These are phyloP conservation scores for Chroicocephalus ridibundus DNA, from an alignment of 2,113 vertebrate genomes.

Conservation along the genomic window DNA sequence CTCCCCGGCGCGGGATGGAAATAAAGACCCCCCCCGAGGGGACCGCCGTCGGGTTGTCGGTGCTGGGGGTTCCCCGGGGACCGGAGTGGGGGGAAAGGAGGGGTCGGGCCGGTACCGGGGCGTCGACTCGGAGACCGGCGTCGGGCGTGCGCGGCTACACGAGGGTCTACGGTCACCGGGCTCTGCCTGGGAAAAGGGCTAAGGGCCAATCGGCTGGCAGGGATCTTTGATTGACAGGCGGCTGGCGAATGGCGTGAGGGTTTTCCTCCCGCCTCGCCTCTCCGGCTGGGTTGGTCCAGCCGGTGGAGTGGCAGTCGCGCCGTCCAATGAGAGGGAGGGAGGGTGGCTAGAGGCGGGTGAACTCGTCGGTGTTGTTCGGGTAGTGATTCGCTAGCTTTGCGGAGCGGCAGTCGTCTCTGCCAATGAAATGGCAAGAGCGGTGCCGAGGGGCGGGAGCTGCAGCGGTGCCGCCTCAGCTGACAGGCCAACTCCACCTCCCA, in stretches of 20 bases:
- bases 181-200: no score
- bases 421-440: background rate
- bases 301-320: accelerated
- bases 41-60: background rate
- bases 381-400: accelerated
- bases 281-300: background rate
- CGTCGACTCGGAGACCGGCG: background rate
- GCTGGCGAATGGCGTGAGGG: accelerated
- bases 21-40: background rate
- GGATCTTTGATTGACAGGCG: accelerated
- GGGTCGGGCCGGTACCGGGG: background rate
- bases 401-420: accelerated
- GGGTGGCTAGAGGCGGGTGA: background rate
- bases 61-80: background rate
- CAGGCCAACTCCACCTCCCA: accelerated
- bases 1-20: background rate
- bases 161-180: background rate
- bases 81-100: background rate
- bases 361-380: accelerated
- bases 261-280: background rate
- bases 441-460: accelerated
- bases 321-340: background rate
- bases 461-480: background rate
- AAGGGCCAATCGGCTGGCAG: accelerated
- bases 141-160: background rate